These are phyloP conservation scores for Hypercompe scribonia DNA, from an alignment of 2,888 invertebrate genomes.

Conservation along the genomic window DNA sequence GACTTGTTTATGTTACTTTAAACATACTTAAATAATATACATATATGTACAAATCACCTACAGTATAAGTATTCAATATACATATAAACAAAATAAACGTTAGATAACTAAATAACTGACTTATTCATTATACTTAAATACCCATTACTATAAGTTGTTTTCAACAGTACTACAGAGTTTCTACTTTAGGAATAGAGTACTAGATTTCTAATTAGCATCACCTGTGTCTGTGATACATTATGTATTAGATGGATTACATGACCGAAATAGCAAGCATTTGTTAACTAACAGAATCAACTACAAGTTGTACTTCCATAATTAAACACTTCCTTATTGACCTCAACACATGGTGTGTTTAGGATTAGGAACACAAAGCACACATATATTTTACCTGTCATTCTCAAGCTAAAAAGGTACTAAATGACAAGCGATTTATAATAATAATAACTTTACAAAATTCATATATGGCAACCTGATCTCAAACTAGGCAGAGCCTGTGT, in stretches of 20 bases:
- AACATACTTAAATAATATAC: too few relatives aligned
- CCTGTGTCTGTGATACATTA: constrained; percentile 36
- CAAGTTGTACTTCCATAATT: constrained; percentile 53
- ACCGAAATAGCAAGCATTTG: constrained; percentile 55
- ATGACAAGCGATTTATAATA: not conserved
- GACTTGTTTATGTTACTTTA: too few relatives aligned
- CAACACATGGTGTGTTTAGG: constrained; percentile 26
- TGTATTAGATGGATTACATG: constrained; percentile 41
- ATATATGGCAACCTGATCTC: too few relatives aligned
- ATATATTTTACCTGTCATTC: not conserved
- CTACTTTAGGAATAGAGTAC: not conserved
- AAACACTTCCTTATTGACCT: constrained; percentile 59
- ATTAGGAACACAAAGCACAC: constrained; percentile 28
- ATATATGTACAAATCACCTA: too few relatives aligned
- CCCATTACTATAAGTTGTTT: not conserved
- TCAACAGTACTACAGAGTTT: not conserved
- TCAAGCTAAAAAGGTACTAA: not conserved
- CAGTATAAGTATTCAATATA: too few relatives aligned
- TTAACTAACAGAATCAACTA: constrained; percentile 64
- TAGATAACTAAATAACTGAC: not conserved
- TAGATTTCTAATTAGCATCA: constrained; percentile 11
- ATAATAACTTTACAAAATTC: too few relatives aligned
- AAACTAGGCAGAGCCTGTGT: too few relatives aligned
- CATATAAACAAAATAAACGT: not conserved
- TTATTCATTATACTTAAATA: not conserved